These are phyloP conservation scores for Verasper variegatus DNA, from an alignment of 2,113 vertebrate genomes.

Conservation along the genomic window DNA sequence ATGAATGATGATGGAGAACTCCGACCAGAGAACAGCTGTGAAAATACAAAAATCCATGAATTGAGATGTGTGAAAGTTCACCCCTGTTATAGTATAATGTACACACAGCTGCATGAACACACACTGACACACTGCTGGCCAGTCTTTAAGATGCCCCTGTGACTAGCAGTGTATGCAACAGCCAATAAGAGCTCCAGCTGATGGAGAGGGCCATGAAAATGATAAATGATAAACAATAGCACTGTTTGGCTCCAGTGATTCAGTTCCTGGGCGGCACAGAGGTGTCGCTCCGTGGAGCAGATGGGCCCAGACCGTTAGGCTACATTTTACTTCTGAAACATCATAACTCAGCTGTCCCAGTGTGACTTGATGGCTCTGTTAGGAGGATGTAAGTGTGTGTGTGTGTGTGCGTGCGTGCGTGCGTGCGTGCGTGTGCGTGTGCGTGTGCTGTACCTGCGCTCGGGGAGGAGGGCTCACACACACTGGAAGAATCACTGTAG, in stretches of 20 bases:
- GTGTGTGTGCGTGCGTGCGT: neutral
- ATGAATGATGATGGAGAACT: neutral
- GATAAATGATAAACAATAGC: slow-evolving; percentile 67
- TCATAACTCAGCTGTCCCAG: slow-evolving; percentile 25
- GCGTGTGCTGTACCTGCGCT: slow-evolving; percentile 85
- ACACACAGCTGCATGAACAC: slow-evolving; percentile 1
- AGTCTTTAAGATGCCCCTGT: slow-evolving; percentile 48
- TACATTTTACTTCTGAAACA: slow-evolving; percentile 35
- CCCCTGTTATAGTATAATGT: neutral
- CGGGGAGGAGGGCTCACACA: slow-evolving; percentile 94
- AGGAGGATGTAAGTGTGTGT: neutral
- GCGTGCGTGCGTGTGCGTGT: neutral
- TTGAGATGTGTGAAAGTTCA: neutral
- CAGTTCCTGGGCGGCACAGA: slow-evolving; percentile 21
- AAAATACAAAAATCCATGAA: slow-evolving; percentile 28
- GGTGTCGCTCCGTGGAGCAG: neutral
- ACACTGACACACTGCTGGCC: slow-evolving; percentile 7
- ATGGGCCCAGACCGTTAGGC: slow-evolving; percentile 22
- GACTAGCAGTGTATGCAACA: slow-evolving; percentile 47
- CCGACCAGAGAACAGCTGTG: slow-evolving; percentile 22
- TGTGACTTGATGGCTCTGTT: slow-evolving; percentile 22
- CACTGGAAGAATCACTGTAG: slow-evolving; percentile 92
- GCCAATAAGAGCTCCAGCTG: slow-evolving; percentile 63
- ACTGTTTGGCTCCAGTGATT: slow-evolving; percentile 26
- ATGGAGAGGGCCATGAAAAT: slow-evolving; percentile 72